Conservation (phyloP, 2,888 invertebrate genomes). For the Frankliniella intonsa region DNA sequence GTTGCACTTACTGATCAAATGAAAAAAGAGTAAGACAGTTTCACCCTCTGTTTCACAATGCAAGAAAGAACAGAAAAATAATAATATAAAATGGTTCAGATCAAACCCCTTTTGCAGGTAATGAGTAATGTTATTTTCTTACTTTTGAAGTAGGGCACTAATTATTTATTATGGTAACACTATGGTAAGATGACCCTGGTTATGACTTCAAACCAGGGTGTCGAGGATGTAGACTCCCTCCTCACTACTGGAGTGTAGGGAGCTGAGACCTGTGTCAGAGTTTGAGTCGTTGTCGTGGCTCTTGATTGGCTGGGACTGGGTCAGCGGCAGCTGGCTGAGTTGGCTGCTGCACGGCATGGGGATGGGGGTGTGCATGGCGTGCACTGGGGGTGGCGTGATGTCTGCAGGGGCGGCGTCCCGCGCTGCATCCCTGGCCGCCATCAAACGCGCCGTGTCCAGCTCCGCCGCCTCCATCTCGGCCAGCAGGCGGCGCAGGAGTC, state of each 20-base stretch:
- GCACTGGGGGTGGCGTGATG: background rate
- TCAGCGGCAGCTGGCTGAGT: background rate
- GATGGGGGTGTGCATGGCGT: background rate
- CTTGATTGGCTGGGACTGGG: background rate
- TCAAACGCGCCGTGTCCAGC: constrained; percentile 28
- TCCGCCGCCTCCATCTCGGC: constrained; percentile 16
- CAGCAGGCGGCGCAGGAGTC: background rate
- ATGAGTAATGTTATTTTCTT: too few relatives aligned
- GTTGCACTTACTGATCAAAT: too few relatives aligned
- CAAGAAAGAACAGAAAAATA: too few relatives aligned
- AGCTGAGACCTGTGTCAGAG: constrained; percentile 51
- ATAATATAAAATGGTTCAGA: too few relatives aligned
- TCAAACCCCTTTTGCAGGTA: too few relatives aligned
- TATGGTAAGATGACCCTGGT: too few relatives aligned
- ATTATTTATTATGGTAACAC: too few relatives aligned
- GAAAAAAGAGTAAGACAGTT: too few relatives aligned
- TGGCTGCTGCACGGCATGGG: constrained; percentile 26
- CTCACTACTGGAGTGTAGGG: constrained; percentile 48
- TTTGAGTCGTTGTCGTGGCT: constrained; percentile 46
- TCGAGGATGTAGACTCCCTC: constrained; percentile 45
- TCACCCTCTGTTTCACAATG: too few relatives aligned
- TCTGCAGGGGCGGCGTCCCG: constrained; percentile 29
- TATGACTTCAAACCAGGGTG: constrained; percentile 43
- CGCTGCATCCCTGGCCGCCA: constrained; percentile 30
- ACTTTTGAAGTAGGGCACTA: too few relatives aligned